Evolutionary conservation across 2,888 invertebrate genomes (phyloP).

Genomic region (Dyspetes luteomarginatus): DNA sequence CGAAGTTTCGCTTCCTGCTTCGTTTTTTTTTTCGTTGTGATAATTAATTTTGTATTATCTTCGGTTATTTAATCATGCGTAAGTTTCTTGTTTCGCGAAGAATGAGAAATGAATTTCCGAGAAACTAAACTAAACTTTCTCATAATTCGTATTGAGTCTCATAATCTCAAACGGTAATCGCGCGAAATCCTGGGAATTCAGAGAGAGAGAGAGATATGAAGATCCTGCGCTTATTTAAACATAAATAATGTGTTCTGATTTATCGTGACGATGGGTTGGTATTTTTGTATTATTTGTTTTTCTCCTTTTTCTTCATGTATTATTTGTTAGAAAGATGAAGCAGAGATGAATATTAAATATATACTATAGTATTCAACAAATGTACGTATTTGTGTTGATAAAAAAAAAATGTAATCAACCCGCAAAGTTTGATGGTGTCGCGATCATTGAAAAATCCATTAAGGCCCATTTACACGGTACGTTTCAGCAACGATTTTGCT

Average conservation of each 20-base stretch:
- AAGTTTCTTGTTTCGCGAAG: slow-evolving; percentile 7
- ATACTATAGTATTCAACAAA: slow-evolving; percentile 26
- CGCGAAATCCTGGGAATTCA: neutral
- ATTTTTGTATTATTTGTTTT: slow-evolving; percentile 48
- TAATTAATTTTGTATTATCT: slow-evolving; percentile 46
- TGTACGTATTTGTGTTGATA: neutral
- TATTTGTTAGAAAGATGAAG: slow-evolving; percentile 43
- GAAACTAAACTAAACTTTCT: too few relatives aligned
- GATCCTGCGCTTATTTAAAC: neutral
- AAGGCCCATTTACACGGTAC: too few relatives aligned
- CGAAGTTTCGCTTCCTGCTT: slow-evolving; percentile 5
- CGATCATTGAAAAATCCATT: too few relatives aligned
- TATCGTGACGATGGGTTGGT: slow-evolving; percentile 19
- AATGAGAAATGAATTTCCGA: neutral
- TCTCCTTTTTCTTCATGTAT: slow-evolving; percentile 42
- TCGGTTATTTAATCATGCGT: neutral
- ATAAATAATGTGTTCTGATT: slow-evolving; percentile 13
- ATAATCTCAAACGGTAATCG: neutral
- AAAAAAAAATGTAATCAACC: too few relatives aligned
- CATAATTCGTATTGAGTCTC: too few relatives aligned
- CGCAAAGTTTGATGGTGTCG: too few relatives aligned
- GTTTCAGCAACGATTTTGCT: too few relatives aligned
- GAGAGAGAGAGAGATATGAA: neutral
- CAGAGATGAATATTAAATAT: slow-evolving; percentile 43
- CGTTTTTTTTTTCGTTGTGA: slow-evolving; percentile 32